Evolutionary conservation across 2,888 invertebrate genomes (phyloP), one percentile per base, ranked within the genome.

Genomic region (Drosophila multiciliata): DNA sequence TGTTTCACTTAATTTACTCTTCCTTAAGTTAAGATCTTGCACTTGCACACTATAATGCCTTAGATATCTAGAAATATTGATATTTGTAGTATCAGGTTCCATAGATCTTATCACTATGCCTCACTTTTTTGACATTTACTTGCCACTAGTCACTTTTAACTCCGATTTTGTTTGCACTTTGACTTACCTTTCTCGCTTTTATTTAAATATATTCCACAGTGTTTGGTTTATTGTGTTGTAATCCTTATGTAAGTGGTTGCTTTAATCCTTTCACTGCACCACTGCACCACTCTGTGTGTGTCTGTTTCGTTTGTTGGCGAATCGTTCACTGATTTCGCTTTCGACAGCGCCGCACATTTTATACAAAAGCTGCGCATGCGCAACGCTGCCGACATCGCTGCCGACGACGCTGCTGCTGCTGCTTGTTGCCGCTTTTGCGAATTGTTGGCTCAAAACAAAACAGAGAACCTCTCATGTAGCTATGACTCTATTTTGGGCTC

Each of bases 291-390:
- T 66, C 61, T 68, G 20, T 57, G 54, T 74, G 68, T 65, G 73
- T 70, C 76, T 77, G 58, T n/a, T 64, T 72, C 75, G 86, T 77
- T 84, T 67, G 80, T 84, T 77, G 80, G 88, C 80, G 83, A 81
- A 78, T 83, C 79, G 83, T 89, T 90, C 66, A 91, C 91, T 91
- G 91, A 91, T 91, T 89, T 87, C 78, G 82, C 78, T 82, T 90
- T 85, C 78, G 70, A 67, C 77, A 60, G 73, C 55, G 80, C 83
- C 69, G 74, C 75, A 80, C 80, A 73, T 91, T 91, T 91, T 91
- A 91, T 91, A 91, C 90, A 82, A 72, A 86, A 80, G 82, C 55
- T 75, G 80, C 82, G 82, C 87, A 75, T 72, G 90, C 88, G 88
- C 87, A 29, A 60, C 76, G 69, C 36, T 75, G 57, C 38, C 67